A percentile compares a stretch with the other conserved stretches of the same genome.
phyloP scores from a whole-genome alignment of 2,888 invertebrate genomes.

The Epinotia nisella region DNA sequence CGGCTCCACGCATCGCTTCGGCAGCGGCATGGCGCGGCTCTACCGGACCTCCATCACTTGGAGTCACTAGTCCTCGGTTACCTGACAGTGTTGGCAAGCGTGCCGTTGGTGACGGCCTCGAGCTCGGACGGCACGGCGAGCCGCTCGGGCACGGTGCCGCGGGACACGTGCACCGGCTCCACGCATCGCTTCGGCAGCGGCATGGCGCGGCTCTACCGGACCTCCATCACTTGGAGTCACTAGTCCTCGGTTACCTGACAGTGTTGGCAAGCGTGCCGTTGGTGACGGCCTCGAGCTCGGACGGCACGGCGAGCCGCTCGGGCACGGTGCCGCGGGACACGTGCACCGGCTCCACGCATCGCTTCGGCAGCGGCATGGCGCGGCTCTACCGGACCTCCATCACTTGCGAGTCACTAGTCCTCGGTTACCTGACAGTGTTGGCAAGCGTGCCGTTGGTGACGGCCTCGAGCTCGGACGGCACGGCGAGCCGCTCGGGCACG shows the following conservation, averaged over 20 bases:
- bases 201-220: constrained; percentile 96
- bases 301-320: constrained; percentile 92
- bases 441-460: constrained; percentile 99
- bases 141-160: constrained; percentile 95
- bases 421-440: constrained; percentile 90
- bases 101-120: constrained; percentile 98
- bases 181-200: constrained; percentile 82
- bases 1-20: constrained; percentile 91
- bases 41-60: constrained; percentile 72
- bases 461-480: constrained; percentile 98
- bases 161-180: constrained; percentile 97
- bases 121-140: constrained; percentile 95
- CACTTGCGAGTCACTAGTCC: no score
- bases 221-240: no score
- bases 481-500: constrained; percentile 92
- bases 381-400: constrained; percentile 88
- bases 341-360: constrained; percentile 96
- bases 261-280: constrained; percentile 99
- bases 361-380: constrained; percentile 85
- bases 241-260: constrained; percentile 81
- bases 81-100: constrained; percentile 96
- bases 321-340: constrained; percentile 97
- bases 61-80: constrained; percentile 44
- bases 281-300: constrained; percentile 98
- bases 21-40: constrained; percentile 91